Evolutionary conservation across 2,113 vertebrate species (phyloP), one percentile per base, ranked within the genome.

Genomic region (Caracal caracal): DNA sequence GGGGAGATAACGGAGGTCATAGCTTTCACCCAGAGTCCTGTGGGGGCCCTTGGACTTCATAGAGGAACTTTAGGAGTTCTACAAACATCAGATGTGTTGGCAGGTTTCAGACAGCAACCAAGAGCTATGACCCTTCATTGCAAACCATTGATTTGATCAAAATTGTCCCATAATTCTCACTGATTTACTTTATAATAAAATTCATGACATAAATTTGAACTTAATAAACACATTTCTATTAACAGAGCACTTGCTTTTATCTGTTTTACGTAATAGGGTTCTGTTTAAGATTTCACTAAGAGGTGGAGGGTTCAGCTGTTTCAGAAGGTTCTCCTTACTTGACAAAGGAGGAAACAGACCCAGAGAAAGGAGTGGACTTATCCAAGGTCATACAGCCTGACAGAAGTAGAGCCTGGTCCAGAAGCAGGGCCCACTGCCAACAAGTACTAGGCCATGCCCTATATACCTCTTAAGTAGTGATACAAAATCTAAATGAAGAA

Each of bases 141-240:
- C 26, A 93, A 92, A 89, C 24, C 78, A 95, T 63, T 90, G 43
- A 89, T 87, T 96, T 75, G 13, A 73, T 87, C 28, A 95, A 88
- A 94, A 94, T 73, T 17, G 0, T 33, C 63, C 43, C 28, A 51
- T 90, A 90, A 37, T 75, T 84, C 63, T 91, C 30, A 92, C 65
- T 80, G 35, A 43, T n/a, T 93, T 37, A 85, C 26, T 82, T 85
- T 82, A 84, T 76, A 81, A 73, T 78, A 90, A 96, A 20, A 19
- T 76, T 85, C 81, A 78, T 81, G 53, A 43, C 26, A 66, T 97
- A 78, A 66, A 92, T 87, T 75, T 87, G 40, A 97, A 96, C 66
- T 83, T 65, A 83, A 35, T 68, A 37, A 79, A 80, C 37, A 78
- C 24, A 56, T 65, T 89, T 95, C 35, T 82, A 80, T 86, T 82